Evolutionary conservation across 2,888 invertebrate genomes (phyloP).

Genomic region (Lapara coniferarum): DNA sequence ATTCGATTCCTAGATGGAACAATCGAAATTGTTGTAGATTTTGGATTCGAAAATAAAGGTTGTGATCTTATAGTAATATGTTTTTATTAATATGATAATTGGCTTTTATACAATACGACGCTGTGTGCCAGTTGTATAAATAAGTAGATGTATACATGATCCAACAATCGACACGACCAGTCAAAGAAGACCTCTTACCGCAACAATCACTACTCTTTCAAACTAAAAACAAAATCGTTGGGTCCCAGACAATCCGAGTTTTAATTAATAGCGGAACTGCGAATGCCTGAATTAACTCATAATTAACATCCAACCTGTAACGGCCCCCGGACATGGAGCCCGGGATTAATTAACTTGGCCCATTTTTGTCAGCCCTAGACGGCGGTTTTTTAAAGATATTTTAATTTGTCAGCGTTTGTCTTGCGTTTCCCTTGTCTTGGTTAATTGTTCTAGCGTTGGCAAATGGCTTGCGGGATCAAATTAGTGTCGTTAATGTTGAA

Average conservation of each 20-base stretch:
- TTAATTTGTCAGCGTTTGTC: slow-evolving; percentile 30
- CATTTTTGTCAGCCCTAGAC: slow-evolving; percentile 28
- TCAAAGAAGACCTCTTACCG: too few relatives aligned
- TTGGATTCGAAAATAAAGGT: too few relatives aligned
- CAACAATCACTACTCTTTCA: not conserved
- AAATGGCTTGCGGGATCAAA: slow-evolving; percentile 14
- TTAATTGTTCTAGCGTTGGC: slow-evolving; percentile 27
- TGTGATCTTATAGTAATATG: too few relatives aligned
- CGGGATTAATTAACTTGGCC: slow-evolving; percentile 33
- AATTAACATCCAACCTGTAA: slow-evolving; percentile 45
- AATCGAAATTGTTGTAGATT: too few relatives aligned
- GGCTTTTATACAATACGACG: too few relatives aligned
- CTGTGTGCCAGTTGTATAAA: too few relatives aligned
- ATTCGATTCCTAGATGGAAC: too few relatives aligned
- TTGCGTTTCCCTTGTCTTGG: slow-evolving; percentile 26
- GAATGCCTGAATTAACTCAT: slow-evolving; percentile 36
- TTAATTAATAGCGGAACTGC: slow-evolving; percentile 40
- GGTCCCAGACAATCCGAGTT: slow-evolving; percentile 32
- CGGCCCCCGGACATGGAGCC: slow-evolving; percentile 32
- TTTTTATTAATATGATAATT: too few relatives aligned
- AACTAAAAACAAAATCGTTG: slow-evolving; percentile 2
- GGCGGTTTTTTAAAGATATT: slow-evolving; percentile 31
- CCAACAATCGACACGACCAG: not conserved
- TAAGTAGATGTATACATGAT: not conserved
- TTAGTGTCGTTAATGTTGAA: slow-evolving; percentile 20